phyloP scores from a whole-genome alignment of 2,113 vertebrate species.

The Rhea americana region DNA sequence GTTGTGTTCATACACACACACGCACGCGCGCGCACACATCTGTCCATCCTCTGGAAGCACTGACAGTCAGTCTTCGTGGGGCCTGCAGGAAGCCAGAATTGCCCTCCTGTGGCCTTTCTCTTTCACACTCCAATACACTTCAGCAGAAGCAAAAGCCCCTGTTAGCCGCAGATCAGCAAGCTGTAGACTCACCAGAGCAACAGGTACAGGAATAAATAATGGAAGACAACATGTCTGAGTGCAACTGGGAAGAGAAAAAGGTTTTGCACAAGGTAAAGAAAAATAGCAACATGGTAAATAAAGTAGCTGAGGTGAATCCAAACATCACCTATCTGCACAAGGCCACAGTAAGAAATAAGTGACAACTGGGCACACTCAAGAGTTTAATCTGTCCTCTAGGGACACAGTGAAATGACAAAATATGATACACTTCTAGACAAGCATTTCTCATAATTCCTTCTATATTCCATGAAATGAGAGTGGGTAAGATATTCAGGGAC shows the following conservation, averaged over 20 bases:
- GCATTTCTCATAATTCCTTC: not conserved
- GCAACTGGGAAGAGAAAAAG: not conserved
- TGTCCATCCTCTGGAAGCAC: not conserved
- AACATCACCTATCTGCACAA: not conserved
- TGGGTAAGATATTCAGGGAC: rapidly evolving
- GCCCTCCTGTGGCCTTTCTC: not conserved
- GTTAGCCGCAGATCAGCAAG: conserved; percentile 15
- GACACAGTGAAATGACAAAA: not conserved
- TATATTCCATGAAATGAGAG: not conserved
- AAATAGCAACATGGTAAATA: not conserved
- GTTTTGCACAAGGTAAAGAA: not conserved
- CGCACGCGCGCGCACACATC: not conserved
- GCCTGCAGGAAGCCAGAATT: not conserved
- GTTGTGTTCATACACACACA: not conserved
- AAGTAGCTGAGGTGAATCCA: not conserved
- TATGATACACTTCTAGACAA: not conserved
- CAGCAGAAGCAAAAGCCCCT: not conserved
- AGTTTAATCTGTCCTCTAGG: not conserved
- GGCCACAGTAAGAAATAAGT: not conserved
- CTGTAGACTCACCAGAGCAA: not conserved
- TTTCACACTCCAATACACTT: conserved; percentile 14
- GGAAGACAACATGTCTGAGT: not conserved
- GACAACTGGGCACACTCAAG: not conserved
- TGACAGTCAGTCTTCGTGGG: rapidly evolving
- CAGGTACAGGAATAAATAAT: conserved; percentile 18